Conservation (phyloP, 2,797 vertebrate genomes). For the Buceros bicornis region DNA sequence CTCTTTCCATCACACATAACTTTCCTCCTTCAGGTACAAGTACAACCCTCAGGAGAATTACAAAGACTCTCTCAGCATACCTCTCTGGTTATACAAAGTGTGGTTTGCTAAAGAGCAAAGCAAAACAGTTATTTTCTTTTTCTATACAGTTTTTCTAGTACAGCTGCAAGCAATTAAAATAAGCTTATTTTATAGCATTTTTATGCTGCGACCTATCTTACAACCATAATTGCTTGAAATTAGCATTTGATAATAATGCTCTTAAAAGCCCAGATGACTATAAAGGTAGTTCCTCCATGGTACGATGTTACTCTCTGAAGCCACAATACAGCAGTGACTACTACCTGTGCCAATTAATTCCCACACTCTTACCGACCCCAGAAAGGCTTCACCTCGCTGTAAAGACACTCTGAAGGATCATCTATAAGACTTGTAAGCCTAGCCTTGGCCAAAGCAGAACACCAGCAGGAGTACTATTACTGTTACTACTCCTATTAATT, state of each 20-base stretch:
- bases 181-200: background rate
- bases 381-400: background rate
- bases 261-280: background rate
- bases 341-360: background rate
- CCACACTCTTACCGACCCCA: background rate
- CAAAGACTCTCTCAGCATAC: background rate
- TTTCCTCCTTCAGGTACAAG: background rate
- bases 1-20: conserved; percentile 1
- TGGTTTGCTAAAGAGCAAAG: background rate
- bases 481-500: background rate
- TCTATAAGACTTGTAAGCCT: background rate
- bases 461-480: background rate
- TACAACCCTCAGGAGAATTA: background rate
- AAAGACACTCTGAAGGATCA: background rate
- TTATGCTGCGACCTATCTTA: background rate
- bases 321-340: accelerated
- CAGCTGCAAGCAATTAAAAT: conserved; percentile 41
- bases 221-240: conserved; percentile 14
- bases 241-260: background rate
- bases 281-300: background rate
- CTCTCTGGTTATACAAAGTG: background rate
- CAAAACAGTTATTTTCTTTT: background rate
- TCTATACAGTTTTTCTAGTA: background rate
- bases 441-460: background rate
- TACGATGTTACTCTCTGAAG: background rate